Conservation (phyloP, 2,888 invertebrate genomes). For the Tetragonisca angustula region DNA sequence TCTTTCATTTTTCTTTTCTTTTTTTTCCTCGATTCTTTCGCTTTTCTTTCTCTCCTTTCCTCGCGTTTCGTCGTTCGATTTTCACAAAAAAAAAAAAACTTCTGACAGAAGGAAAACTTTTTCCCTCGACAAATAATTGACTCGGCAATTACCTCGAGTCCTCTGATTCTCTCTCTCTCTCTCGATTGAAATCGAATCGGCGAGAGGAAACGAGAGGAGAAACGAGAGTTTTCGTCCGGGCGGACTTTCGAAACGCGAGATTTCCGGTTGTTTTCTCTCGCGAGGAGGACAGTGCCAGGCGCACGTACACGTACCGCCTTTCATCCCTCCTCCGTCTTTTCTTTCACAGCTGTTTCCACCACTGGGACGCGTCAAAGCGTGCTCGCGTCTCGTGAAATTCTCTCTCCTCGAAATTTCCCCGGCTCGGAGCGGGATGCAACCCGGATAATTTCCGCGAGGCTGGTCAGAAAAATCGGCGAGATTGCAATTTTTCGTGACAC, state of each 20-base stretch:
- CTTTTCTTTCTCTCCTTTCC: no score
- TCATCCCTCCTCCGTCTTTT: not conserved
- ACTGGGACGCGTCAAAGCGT: not conserved
- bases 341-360: not conserved
- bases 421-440: not conserved
- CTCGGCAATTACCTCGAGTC: no score
- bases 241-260: constrained; percentile 7
- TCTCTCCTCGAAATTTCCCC: not conserved
- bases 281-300: no score
- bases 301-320: no score
- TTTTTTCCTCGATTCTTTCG: no score
- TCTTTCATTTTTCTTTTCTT: no score
- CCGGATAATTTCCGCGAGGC: constrained; percentile 5
- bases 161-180: no score
- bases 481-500: not conserved
- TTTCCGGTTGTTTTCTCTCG: not conserved
- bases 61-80: no score
- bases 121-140: no score
- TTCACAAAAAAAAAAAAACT: no score
- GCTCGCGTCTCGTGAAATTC: not conserved
- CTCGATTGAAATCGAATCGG: not conserved
- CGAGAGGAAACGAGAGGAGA: not conserved
- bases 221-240: not conserved
- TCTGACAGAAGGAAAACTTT: no score
- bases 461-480: not conserved